Evolutionary conservation across 2,797 vertebrate species (phyloP).

Genomic region (Heteromormyrus szaboi): DNA sequence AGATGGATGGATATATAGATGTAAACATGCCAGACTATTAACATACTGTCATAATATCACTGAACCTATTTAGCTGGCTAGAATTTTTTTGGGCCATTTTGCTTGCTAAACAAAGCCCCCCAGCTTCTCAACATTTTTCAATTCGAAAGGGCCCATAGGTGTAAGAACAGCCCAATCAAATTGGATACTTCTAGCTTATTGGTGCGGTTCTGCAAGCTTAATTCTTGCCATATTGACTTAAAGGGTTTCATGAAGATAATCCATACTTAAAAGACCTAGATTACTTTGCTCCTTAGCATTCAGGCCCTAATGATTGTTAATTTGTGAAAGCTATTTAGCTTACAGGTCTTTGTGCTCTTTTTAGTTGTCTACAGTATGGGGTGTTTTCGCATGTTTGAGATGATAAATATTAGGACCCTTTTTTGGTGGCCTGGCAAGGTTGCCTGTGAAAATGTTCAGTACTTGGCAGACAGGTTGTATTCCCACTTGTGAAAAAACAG

Average conservation of each 20-base stretch:
- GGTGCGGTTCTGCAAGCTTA: not conserved
- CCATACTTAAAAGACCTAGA: not conserved
- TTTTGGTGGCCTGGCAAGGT: not conserved
- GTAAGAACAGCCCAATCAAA: not conserved
- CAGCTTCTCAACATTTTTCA: not conserved
- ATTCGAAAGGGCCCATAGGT: not conserved
- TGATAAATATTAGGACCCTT: not conserved
- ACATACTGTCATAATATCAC: not conserved
- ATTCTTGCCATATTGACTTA: not conserved
- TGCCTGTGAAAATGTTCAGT: not conserved
- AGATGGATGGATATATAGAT: not conserved
- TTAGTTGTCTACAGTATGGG: not conserved
- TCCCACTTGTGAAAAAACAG: slow-evolving; percentile 2
- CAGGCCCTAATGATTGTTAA: not conserved
- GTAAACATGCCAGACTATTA: not conserved
- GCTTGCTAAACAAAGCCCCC: not conserved
- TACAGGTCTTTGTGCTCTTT: not conserved
- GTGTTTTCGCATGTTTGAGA: not conserved
- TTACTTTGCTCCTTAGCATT: not conserved
- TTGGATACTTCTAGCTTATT: not conserved
- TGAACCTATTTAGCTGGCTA: not conserved
- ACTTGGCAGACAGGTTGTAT: not conserved
- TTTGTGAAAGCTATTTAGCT: not conserved
- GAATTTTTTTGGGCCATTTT: not conserved
- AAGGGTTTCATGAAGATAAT: not conserved